phyloP scores from a whole-genome alignment of 2,113 vertebrate species.

The Lethenteron reissneri region DNA sequence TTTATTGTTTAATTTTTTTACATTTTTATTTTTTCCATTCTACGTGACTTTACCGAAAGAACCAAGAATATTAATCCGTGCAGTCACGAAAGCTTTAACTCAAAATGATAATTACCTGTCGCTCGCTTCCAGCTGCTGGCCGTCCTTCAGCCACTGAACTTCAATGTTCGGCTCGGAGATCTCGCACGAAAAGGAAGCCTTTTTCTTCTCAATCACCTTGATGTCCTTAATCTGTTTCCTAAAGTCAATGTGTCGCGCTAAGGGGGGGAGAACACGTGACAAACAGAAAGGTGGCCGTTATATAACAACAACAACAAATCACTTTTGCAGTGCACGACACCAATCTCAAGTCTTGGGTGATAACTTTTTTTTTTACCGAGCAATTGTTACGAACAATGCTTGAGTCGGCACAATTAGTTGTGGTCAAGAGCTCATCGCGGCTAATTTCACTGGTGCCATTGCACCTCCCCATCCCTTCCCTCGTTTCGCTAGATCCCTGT shows the following conservation, averaged over 20 bases:
- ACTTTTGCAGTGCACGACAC: no score
- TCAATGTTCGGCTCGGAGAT: conserved; percentile 74
- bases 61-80: no score
- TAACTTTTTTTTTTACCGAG: not conserved
- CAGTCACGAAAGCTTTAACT: no score
- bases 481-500: no score
- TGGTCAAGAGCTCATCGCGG: no score
- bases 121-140: conserved; percentile 50
- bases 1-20: no score
- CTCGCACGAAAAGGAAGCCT: conserved; percentile 83
- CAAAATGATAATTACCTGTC: conserved; percentile 32
- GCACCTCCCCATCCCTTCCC: no score
- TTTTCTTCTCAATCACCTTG: conserved; percentile 85
- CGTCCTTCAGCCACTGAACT: conserved; percentile 91
- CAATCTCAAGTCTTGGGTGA: no score
- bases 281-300: not conserved
- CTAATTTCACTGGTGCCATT: no score
- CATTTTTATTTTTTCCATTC: no score
- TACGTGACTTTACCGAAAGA: no score
- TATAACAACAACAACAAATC: not conserved
- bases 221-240: conserved; percentile 94
- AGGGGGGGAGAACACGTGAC: conserved; percentile 9
- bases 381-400: conserved; percentile 1
- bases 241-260: conserved; percentile 89
- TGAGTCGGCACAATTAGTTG: not conserved